Percentiles rank a stretch among this genome's conserved stretches.
These are phyloP conservation scores for Actinia tenebrosa DNA, from an alignment of 64 coral and sea anemone species.

Conservation along the genomic window DNA sequence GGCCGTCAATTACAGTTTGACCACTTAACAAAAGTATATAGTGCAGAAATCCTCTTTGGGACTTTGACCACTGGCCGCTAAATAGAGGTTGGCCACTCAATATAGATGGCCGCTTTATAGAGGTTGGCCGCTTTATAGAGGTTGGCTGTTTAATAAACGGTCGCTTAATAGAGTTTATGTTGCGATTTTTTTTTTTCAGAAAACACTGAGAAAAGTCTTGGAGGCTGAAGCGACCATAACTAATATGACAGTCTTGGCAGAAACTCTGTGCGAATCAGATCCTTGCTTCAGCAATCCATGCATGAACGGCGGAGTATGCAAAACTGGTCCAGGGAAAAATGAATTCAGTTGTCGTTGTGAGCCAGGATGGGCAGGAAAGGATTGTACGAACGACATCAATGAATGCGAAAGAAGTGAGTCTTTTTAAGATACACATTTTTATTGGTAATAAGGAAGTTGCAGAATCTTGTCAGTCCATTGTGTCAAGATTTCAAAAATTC, in stretches of 20 bases:
- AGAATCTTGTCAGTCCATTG: no score
- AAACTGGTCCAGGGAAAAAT: slow-evolving; percentile 14
- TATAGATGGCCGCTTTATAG: no score
- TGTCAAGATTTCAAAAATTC: no score
- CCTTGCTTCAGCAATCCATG: slow-evolving; percentile 66
- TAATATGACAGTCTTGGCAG: slow-evolving; percentile 8
- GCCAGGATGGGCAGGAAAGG: slow-evolving; percentile 64
- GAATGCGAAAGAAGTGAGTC: slow-evolving; percentile 65
- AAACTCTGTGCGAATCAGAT: slow-evolving; percentile 18
- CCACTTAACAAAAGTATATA: no score
- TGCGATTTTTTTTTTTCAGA: slow-evolving; percentile 2
- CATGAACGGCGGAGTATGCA: slow-evolving; percentile 54
- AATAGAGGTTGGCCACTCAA: no score
- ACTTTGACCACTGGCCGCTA: no score
- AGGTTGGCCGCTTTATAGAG: no score
- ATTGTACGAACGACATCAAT: slow-evolving; percentile 55
- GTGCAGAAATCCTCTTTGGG: no score
- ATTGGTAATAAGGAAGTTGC: no score
- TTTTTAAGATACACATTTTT: neutral
- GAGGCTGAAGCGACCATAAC: slow-evolving; percentile 26
- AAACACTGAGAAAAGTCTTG: slow-evolving; percentile 36
- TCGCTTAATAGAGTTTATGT: no score
- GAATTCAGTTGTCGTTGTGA: slow-evolving; percentile 50
- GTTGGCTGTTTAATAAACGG: neutral
- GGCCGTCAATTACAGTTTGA: no score